Conservation (phyloP, 1,140 invertebrate species). For the Wasmannia auropunctata region DNA sequence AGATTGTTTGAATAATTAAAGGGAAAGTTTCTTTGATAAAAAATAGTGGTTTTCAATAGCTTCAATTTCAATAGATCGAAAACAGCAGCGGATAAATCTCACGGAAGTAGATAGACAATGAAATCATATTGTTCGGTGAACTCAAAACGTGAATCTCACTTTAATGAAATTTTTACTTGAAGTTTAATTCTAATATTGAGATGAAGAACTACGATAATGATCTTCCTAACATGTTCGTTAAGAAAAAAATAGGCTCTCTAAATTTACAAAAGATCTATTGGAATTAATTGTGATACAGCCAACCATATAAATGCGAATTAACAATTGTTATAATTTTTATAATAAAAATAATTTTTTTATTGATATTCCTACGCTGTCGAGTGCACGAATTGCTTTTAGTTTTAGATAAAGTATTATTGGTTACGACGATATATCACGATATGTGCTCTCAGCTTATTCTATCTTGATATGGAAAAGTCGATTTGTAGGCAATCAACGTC, state of each 20-base stretch:
- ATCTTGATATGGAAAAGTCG: not conserved
- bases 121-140: not conserved
- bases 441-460: not conserved
- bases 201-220: not conserved
- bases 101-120: not conserved
- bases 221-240: not conserved
- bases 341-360: not conserved
- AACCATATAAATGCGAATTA: not conserved
- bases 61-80: not conserved
- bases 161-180: not conserved
- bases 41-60: not conserved
- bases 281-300: not conserved
- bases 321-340: not conserved
- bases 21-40: not conserved
- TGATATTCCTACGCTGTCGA: not conserved
- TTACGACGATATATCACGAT: slow-evolving; percentile 1
- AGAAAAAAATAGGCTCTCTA: not conserved
- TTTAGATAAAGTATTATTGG: not conserved
- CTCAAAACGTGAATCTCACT: not conserved
- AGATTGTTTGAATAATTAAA: not conserved
- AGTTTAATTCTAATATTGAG: not conserved
- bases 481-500: slow-evolving; percentile 25
- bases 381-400: not conserved
- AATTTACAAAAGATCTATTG: not conserved
- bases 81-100: not conserved